Base-by-base conservation (phyloP, 1,140 invertebrate species). In the Acromyrmex echinatior region DNA sequence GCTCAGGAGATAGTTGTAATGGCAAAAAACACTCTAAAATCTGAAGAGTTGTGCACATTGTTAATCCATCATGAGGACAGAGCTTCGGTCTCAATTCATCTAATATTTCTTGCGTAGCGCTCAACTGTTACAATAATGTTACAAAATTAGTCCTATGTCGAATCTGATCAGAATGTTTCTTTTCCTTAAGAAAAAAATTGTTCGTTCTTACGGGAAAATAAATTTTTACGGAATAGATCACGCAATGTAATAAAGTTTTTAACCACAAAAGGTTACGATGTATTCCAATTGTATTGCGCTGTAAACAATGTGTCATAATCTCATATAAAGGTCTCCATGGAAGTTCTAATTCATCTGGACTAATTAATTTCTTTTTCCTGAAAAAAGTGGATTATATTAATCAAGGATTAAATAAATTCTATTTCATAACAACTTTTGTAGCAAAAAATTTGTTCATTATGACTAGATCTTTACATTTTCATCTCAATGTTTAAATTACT, bases 261-360 rank as follows among this genome's bases (percentile, higher is more conserved):
- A 95, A 63, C 94, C 93, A 93, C 96, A 96, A 90, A 86, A 95
- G 95, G 87, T 96, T 96, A 92, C 97, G 96, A 92, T 97, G 97
- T 96, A 98, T 96, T 87, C 96, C 96, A 90, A 96, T 87, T 81
- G 92, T 92, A 93, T 96, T 91, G 92, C 95, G 96, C 82, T 96
- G 88, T 10, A 96, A 92, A 76, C 92, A 92, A 58, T 96, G 93
- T 76, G 96, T 94, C 6, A 51, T 49, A 49, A 97, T 96, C 5
- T 98, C 96, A 94, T 98, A 99, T 18, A 99, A 94, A 56, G 98
- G 98, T 91, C 97, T 96, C 99, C 99, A 99, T 84, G 97, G 97
- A 79, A 99, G 95, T 84, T 96, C 96, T 70, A 99, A 92, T 80
- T 99, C 98, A 86, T 97, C 96, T 35, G 98, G 97, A 16, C 97